Evolutionary conservation across 2,113 vertebrate genomes (phyloP).

Genomic region (Laticauda colubrina): DNA sequence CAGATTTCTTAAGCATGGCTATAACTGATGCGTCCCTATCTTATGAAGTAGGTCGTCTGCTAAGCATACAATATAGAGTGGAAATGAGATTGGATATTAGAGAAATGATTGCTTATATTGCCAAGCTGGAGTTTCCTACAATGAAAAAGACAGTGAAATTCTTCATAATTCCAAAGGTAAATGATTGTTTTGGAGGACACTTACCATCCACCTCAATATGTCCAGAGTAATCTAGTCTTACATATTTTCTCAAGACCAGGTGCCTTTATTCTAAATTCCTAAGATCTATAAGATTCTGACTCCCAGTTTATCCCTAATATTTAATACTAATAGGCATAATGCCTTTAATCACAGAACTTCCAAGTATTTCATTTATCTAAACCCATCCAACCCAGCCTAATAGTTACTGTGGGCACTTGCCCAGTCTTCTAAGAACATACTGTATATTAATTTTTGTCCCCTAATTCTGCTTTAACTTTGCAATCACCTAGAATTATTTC

Average conservation of each 20-base stretch:
- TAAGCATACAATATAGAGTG: background rate
- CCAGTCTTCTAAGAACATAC: background rate
- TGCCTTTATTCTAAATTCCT: background rate
- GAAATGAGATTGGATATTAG: background rate
- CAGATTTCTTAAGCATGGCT: background rate
- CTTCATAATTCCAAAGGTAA: background rate
- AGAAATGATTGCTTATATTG: background rate
- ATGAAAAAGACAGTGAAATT: background rate
- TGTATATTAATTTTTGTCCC: background rate
- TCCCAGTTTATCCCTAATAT: background rate
- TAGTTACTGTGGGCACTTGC: background rate
- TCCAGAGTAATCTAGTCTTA: background rate
- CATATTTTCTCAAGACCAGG: background rate
- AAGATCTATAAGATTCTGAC: background rate
- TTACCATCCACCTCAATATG: background rate
- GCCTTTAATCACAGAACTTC: background rate
- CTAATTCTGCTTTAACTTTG: background rate
- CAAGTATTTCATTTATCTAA: background rate
- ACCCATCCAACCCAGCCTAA: background rate
- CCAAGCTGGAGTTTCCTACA: background rate
- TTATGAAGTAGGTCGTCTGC: background rate
- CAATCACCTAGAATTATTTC: background rate
- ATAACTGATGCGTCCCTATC: background rate
- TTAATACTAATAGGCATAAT: background rate
- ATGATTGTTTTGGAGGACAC: background rate